phyloP scores from a whole-genome alignment of 2,113 vertebrate species.

The Gymnocephalus cernua region DNA sequence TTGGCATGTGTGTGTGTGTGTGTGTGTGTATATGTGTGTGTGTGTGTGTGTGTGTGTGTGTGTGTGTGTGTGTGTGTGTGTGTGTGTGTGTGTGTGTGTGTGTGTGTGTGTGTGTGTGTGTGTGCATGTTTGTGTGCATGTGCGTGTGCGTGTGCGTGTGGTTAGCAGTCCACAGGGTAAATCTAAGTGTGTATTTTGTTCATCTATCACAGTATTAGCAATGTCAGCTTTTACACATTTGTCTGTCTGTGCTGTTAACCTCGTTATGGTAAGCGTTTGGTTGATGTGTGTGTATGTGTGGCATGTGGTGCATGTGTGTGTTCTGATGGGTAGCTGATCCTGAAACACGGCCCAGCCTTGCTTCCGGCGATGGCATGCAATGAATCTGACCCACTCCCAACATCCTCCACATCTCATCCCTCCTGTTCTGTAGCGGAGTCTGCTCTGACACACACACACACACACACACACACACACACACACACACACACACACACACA shows the following conservation, averaged over 20 bases:
- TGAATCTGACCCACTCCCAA: slow-evolving; percentile 74
- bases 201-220: not conserved
- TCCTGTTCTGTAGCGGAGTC: slow-evolving; percentile 45
- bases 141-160: not conserved
- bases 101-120: not conserved
- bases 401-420: slow-evolving; percentile 69
- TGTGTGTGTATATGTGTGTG: not conserved
- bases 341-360: slow-evolving; percentile 54
- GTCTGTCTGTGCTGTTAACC: slow-evolving; percentile 37
- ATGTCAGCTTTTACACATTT: slow-evolving; percentile 28
- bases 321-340: slow-evolving; percentile 47
- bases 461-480: slow-evolving; percentile 28
- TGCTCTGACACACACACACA: slow-evolving; percentile 57
- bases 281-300: slow-evolving; percentile 24
- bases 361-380: slow-evolving; percentile 58
- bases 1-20: slow-evolving; percentile 19
- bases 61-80: not conserved
- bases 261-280: slow-evolving; percentile 38
- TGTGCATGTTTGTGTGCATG: too few species aligned
- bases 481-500: slow-evolving; percentile 35
- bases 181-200: slow-evolving; percentile 10
- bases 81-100: not conserved
- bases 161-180: slow-evolving; percentile 7
- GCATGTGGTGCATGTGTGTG: slow-evolving; percentile 24
- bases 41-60: too few species aligned